Conservation (phyloP, 2,113 vertebrate species). For the Axis porcinus region DNA sequence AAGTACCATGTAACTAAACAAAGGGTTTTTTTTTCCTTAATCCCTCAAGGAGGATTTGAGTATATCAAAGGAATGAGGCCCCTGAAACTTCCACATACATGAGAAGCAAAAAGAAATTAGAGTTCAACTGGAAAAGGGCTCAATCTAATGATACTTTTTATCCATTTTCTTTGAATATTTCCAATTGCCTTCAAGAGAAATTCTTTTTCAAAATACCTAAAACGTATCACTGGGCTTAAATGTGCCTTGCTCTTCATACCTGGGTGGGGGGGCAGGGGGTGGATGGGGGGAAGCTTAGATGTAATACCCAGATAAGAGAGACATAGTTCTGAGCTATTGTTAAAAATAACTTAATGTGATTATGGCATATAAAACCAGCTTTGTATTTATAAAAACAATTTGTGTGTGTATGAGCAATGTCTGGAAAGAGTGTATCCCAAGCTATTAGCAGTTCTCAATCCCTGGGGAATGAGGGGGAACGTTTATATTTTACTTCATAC, state of each 20-base stretch:
- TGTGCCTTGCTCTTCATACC: background rate
- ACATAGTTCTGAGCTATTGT: background rate
- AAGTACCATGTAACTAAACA: background rate
- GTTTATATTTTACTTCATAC: background rate
- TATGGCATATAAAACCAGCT: background rate
- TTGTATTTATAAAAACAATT: background rate
- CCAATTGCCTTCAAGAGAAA: constrained; percentile 1
- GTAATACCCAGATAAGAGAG: background rate
- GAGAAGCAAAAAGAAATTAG: background rate
- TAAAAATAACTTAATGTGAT: background rate
- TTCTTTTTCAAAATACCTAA: background rate
- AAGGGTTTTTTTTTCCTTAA: background rate
- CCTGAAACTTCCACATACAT: background rate
- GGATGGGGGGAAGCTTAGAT: background rate
- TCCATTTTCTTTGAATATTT: background rate
- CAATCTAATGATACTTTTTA: background rate
- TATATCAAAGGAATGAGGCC: background rate
- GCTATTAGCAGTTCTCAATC: background rate
- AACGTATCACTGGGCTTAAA: background rate
- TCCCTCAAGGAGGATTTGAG: background rate
- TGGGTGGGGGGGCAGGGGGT: too few species aligned
- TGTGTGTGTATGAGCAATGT: background rate
- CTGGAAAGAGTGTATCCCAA: background rate
- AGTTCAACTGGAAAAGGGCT: background rate
- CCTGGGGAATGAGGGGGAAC: background rate